phyloP scores from a whole-genome alignment of 2,888 invertebrate species.

The Autographa gamma region DNA sequence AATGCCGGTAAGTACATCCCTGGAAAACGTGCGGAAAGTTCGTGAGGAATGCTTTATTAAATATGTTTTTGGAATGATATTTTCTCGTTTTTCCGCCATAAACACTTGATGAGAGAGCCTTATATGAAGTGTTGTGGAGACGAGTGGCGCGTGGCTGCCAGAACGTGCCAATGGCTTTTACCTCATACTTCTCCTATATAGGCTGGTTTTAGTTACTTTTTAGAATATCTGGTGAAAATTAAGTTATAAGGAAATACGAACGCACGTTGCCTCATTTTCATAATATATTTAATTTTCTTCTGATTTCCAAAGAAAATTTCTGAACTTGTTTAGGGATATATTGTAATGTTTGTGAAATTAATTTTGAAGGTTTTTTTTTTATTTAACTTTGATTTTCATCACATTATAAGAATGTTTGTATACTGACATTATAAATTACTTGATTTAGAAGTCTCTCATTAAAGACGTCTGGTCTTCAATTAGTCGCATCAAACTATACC shows the following conservation, averaged over 20 bases:
- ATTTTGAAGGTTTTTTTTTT: too few species aligned
- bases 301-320: too few species aligned
- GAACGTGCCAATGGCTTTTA: conserved; percentile 43
- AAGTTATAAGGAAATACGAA: background rate
- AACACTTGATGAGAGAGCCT: conserved; percentile 52
- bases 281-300: too few species aligned
- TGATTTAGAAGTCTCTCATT: background rate
- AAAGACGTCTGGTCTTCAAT: conserved; percentile 1
- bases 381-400: too few species aligned
- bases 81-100: conserved; percentile 42
- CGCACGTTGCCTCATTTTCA: too few species aligned
- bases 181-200: conserved; percentile 16
- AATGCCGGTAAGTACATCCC: conserved; percentile 26
- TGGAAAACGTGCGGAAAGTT: conserved; percentile 23
- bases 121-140: conserved; percentile 51
- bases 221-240: background rate
- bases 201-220: background rate
- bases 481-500: conserved; percentile 1
- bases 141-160: conserved; percentile 32
- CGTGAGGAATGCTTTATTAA: conserved; percentile 40
- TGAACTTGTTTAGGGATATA: too few species aligned
- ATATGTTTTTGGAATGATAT: conserved; percentile 39
- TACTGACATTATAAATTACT: background rate
- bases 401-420: background rate
- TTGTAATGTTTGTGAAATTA: too few species aligned